Percentiles rank a stretch among this genome's conserved stretches.
These are phyloP conservation scores for Scaptomyza hsui DNA, from an alignment of 1,140 invertebrate species.

Conservation along the genomic window DNA sequence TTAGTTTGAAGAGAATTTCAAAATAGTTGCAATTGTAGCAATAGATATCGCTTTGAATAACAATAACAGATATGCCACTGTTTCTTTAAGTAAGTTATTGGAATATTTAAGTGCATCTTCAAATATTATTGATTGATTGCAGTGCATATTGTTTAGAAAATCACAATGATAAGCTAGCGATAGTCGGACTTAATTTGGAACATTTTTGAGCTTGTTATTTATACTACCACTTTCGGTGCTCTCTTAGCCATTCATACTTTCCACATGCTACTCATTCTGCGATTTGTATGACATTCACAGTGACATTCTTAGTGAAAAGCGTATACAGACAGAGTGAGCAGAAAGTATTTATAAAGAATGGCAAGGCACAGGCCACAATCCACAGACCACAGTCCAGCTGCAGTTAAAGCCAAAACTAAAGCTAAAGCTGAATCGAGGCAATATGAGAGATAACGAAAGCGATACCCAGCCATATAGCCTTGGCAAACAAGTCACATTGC, in stretches of 20 bases:
- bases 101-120: too few relatives aligned
- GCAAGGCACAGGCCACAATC: slow-evolving; percentile 12
- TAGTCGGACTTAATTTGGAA: slow-evolving; percentile 3
- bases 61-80: too few relatives aligned
- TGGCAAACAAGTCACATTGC: slow-evolving; percentile 44
- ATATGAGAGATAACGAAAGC: slow-evolving; percentile 40
- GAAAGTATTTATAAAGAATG: slow-evolving; percentile 48
- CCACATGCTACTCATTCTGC: slow-evolving; percentile 28
- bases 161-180: slow-evolving; percentile 9
- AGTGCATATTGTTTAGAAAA: background rate
- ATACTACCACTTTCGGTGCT: slow-evolving; percentile 11
- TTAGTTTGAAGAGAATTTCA: background rate
- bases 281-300: slow-evolving; percentile 73
- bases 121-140: too few relatives aligned
- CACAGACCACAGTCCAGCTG: background rate
- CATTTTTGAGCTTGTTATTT: slow-evolving; percentile 26
- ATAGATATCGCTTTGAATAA: too few relatives aligned
- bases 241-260: slow-evolving; percentile 1
- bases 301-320: slow-evolving; percentile 47
- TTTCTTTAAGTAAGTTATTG: too few relatives aligned
- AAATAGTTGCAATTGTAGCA: background rate
- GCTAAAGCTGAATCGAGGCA: slow-evolving; percentile 14
- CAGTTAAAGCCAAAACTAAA: slow-evolving; percentile 2
- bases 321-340: background rate
- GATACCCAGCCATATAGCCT: slow-evolving; percentile 24